A percentile compares a stretch with the other conserved stretches of the same genome.
Conservation (phyloP, 2,797 vertebrate species). For the Numenius phaeopus region DNA sequence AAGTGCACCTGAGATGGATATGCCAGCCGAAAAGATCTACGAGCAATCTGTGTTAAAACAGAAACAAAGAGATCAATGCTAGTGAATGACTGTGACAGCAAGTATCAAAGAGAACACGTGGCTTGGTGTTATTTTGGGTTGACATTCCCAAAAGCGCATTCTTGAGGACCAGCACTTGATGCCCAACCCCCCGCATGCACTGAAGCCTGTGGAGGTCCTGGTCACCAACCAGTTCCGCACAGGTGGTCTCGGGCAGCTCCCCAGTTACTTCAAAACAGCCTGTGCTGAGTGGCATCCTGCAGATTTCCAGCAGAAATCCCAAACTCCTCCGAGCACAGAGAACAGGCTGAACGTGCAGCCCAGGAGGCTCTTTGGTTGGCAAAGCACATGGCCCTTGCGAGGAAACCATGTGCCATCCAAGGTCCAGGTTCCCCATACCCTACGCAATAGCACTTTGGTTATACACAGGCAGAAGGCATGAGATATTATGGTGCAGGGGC, state of each 20-base stretch:
- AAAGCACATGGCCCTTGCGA: neutral
- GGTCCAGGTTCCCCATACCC: neutral
- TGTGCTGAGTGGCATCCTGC: neutral
- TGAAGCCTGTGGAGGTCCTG: neutral
- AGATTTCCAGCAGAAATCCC: neutral
- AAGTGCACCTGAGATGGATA: conserved; percentile 82
- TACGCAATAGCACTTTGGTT: neutral
- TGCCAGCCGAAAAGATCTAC: conserved; percentile 78
- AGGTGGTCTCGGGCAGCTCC: neutral
- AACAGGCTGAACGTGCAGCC: neutral
- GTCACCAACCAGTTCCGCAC: neutral
- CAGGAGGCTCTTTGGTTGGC: neutral
- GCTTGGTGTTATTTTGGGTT: neutral
- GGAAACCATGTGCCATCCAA: neutral
- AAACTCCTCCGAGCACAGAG: neutral
- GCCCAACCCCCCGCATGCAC: neutral
- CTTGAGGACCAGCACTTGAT: neutral
- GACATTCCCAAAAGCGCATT: neutral
- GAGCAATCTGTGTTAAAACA: conserved; percentile 81
- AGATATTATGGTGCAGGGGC: neutral
- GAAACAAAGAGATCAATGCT: conserved; percentile 75
- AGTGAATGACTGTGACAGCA: conserved; percentile 52
- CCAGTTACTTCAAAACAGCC: neutral
- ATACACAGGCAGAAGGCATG: neutral
- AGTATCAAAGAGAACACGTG: conserved; percentile 37